phyloP scores from a whole-genome alignment of 2,113 vertebrate genomes.

The Rhipidura dahli region DNA sequence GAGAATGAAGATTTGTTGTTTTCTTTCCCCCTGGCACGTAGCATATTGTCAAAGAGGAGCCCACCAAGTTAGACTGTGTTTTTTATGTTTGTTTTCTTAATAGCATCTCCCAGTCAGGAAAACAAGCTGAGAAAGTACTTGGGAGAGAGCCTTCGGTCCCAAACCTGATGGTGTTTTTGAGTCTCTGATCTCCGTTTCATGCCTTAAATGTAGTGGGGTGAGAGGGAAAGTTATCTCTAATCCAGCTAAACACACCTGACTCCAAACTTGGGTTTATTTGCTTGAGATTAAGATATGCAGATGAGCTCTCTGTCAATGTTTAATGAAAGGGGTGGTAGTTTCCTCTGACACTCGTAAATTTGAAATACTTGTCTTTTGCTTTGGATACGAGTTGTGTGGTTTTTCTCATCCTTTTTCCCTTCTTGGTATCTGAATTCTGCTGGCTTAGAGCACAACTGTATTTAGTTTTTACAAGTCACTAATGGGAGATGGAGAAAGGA shows the following conservation, averaged over 20 bases:
- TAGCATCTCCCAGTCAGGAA: neutral
- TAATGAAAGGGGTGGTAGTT: constrained; percentile 22
- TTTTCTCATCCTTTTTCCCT: neutral
- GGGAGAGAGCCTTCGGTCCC: neutral
- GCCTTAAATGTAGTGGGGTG: neutral
- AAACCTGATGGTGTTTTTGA: neutral
- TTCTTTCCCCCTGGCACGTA: neutral
- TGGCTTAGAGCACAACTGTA: neutral
- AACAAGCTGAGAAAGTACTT: neutral
- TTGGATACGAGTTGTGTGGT: neutral
- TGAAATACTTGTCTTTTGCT: constrained; percentile 6
- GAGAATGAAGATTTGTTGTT: neutral
- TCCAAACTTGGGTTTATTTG: neutral
- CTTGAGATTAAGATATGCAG: neutral
- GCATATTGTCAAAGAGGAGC: neutral
- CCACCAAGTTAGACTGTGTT: neutral
- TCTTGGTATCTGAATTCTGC: neutral
- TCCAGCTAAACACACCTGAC: neutral
- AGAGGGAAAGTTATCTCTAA: neutral
- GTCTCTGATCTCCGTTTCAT: neutral
- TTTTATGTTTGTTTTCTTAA: neutral
- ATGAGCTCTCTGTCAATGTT: constrained; percentile 56
- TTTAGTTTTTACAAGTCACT: neutral
- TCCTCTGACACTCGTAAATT: neutral
- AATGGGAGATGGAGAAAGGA: neutral